A percentile compares a stretch with the other conserved stretches of the same genome.
Conservation (phyloP, 37 sponge, comb jelly and placozoan species). For the Chondrosia reniformis region DNA sequence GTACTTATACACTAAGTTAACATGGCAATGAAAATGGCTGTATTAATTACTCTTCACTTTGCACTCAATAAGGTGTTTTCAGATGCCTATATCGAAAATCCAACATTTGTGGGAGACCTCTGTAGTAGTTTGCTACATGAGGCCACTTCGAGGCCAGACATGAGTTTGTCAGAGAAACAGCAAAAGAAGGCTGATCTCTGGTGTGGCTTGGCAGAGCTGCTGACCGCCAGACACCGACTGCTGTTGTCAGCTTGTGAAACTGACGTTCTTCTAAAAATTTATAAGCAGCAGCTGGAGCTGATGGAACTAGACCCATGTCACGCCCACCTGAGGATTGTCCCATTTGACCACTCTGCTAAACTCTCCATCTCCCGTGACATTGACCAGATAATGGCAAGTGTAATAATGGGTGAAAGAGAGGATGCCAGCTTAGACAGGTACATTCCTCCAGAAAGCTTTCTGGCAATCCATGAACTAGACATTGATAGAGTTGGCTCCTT, state of each 20-base stretch:
- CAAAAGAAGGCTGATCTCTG: slow-evolving; percentile 13
- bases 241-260: slow-evolving; percentile 31
- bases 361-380: slow-evolving; percentile 29
- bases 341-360: slow-evolving; percentile 39
- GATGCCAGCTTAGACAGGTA: slow-evolving; percentile 47
- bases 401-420: slow-evolving; percentile 5
- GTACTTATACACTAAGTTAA: not conserved
- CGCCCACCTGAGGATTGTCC: slow-evolving; percentile 48
- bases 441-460: not conserved
- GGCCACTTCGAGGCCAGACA: not conserved
- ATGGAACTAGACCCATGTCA: slow-evolving; percentile 51
- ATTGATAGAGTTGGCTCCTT: slow-evolving; percentile 27
- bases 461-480: slow-evolving; percentile 59
- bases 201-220: slow-evolving; percentile 36
- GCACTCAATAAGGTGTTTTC: slow-evolving; percentile 38
- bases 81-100: slow-evolving; percentile 37
- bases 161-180: not conserved
- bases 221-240: slow-evolving; percentile 38
- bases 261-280: slow-evolving; percentile 23
- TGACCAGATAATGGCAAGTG: slow-evolving; percentile 24
- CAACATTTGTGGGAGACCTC: slow-evolving; percentile 31
- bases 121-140: slow-evolving; percentile 5
- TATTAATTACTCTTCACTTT: not conserved
- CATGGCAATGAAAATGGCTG: not conserved
- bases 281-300: slow-evolving; percentile 31